Evolutionary conservation across 2,888 invertebrate genomes (phyloP).

Genomic region (Nebria salina): DNA sequence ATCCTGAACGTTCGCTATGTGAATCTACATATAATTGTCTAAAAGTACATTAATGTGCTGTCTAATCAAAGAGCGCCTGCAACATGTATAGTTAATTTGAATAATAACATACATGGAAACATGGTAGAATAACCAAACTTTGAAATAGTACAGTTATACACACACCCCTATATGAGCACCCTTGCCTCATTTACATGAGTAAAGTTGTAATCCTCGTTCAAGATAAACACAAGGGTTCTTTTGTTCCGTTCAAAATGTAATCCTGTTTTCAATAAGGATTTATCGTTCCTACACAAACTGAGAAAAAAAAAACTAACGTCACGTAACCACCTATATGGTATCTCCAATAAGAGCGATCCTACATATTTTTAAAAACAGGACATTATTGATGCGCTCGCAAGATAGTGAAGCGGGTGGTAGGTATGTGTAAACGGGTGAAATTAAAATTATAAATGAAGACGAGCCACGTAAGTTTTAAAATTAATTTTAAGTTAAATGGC

Average conservation of each 20-base stretch:
- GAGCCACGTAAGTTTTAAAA: constrained; percentile 37
- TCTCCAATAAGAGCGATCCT: neutral
- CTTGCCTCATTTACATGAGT: constrained; percentile 42
- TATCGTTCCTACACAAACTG: neutral
- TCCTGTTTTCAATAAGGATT: constrained; percentile 40
- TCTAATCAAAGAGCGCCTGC: constrained; percentile 32
- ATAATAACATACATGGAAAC: constrained; percentile 29
- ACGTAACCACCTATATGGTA: neutral
- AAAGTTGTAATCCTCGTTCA: constrained; percentile 40
- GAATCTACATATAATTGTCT: constrained; percentile 29
- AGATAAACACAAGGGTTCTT: constrained; percentile 43
- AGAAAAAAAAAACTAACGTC: neutral
- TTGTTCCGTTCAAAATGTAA: constrained; percentile 35
- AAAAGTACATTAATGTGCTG: constrained; percentile 27
- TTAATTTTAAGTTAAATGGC: constrained; percentile 44
- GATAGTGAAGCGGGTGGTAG: neutral
- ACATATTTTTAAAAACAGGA: neutral
- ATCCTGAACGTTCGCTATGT: constrained; percentile 14
- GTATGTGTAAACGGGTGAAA: neutral
- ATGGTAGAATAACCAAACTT: neutral
- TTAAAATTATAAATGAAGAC: constrained; percentile 8
- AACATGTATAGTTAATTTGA: constrained; percentile 33
- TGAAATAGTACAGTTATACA: constrained; percentile 10
- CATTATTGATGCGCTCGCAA: neutral
- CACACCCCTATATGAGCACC: constrained; percentile 18